A percentile compares a stretch with the other conserved stretches of the same genome.
These are phyloP conservation scores for Bellardia bayeri DNA, from an alignment of 2,888 invertebrate species.

Conservation along the genomic window DNA sequence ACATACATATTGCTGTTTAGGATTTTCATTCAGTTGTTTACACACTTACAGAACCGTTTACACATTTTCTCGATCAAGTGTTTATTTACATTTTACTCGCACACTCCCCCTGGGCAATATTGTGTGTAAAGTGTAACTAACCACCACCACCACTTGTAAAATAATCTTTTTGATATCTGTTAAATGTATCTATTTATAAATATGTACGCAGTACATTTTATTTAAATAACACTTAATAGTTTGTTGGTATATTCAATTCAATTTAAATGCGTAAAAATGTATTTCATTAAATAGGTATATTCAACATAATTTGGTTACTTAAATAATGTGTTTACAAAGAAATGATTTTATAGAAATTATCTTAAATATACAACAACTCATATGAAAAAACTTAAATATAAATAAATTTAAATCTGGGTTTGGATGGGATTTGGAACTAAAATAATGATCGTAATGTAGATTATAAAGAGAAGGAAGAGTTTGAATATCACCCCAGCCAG, in stretches of 20 bases:
- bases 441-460: no score
- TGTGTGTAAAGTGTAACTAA: conserved; percentile 2
- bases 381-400: not conserved
- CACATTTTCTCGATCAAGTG: conserved; percentile 17
- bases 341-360: not conserved
- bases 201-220: conserved; percentile 24
- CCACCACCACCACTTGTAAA: conserved; percentile 43
- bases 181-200: conserved; percentile 28
- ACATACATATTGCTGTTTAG: conserved; percentile 3
- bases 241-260: conserved; percentile 28
- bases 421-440: no score
- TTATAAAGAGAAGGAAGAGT: no score
- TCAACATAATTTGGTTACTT: not conserved
- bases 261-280: conserved; percentile 32
- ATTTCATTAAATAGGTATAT: not conserved
- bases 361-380: conserved; percentile 11
- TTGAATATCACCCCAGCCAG: no score
- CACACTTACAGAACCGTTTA: not conserved
- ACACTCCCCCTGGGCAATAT: conserved; percentile 5
- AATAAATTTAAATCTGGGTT: not conserved
- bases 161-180: not conserved
- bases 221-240: conserved; percentile 40
- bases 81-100: conserved; percentile 60
- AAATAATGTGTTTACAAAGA: not conserved
- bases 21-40: conserved; percentile 27